phyloP scores from a whole-genome alignment of 2,797 vertebrate genomes.

The Alexandromys oeconomus region DNA sequence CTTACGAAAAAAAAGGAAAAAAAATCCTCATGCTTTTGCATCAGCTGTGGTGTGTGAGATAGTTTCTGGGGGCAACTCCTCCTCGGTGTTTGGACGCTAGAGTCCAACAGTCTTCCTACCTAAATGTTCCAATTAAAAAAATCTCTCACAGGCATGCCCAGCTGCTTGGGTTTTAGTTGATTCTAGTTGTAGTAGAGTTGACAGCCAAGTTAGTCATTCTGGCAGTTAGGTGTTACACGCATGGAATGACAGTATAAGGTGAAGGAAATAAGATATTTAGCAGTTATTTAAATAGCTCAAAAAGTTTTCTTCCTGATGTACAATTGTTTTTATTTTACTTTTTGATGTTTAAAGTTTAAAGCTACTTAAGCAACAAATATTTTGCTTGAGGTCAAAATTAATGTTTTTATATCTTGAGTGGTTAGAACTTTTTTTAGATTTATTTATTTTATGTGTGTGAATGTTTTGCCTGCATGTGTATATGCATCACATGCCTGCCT shows the following conservation, averaged over 20 bases:
- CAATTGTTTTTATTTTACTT: background rate
- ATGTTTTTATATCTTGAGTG: background rate
- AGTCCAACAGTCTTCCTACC: background rate
- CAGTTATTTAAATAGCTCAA: constrained; percentile 53
- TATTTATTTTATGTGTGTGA: background rate
- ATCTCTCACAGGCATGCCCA: background rate
- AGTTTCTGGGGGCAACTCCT: too few relatives aligned
- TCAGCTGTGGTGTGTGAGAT: too few relatives aligned
- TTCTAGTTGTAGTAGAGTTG: background rate
- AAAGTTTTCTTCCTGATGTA: constrained; percentile 25
- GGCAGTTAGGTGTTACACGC: background rate
- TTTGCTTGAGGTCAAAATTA: constrained; percentile 56
- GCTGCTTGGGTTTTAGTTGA: background rate
- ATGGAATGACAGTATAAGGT: constrained; percentile 53
- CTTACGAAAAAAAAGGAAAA: constrained; percentile 70
- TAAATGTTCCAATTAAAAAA: background rate
- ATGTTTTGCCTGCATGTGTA: background rate
- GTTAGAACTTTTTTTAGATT: background rate
- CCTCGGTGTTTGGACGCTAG: too few relatives aligned
- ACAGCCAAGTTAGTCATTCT: background rate
- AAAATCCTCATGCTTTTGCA: too few relatives aligned
- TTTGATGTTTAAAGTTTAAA: background rate
- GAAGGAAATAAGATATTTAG: constrained; percentile 28
- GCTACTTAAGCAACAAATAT: constrained; percentile 40
- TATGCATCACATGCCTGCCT: background rate